Conservation (phyloP, 1,140 invertebrate genomes). For the Neodiprion fabricii region DNA sequence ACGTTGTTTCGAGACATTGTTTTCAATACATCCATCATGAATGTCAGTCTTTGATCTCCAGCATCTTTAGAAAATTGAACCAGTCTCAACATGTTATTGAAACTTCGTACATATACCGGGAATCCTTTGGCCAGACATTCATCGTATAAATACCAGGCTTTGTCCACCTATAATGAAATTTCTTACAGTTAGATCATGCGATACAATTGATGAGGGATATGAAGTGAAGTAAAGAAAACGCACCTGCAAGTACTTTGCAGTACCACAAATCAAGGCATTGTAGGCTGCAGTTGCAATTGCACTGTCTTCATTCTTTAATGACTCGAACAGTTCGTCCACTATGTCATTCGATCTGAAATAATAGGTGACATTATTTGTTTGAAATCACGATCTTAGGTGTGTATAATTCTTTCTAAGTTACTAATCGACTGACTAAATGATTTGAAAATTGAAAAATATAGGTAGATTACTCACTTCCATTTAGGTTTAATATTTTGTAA, state of each 20-base stretch:
- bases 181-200: constrained; percentile 11
- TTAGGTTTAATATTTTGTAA: constrained; percentile 61
- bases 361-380: constrained; percentile 13
- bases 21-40: constrained; percentile 66
- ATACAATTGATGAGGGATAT: not conserved
- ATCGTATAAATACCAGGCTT: constrained; percentile 69
- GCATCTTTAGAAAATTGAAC: constrained; percentile 68
- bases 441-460: constrained; percentile 19
- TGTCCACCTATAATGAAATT: constrained; percentile 61
- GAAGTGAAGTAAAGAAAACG: constrained; percentile 18
- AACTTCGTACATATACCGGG: constrained; percentile 69
- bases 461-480: constrained; percentile 72
- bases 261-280: constrained; percentile 63
- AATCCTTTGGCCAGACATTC: constrained; percentile 73
- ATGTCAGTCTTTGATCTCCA: constrained; percentile 67
- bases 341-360: constrained; percentile 30
- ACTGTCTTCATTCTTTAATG: constrained; percentile 55
- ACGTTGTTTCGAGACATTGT: constrained; percentile 67
- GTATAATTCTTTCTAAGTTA: not conserved
- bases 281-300: constrained; percentile 57
- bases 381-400: constrained; percentile 13
- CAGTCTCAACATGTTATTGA: constrained; percentile 73
- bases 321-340: constrained; percentile 41
- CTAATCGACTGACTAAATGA: constrained; percentile 11
- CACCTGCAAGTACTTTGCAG: constrained; percentile 64